Evolutionary conservation across 1,140 invertebrate species (phyloP), one percentile per base, ranked within the genome.

Genomic region (Saccostrea cuccullata): DNA sequence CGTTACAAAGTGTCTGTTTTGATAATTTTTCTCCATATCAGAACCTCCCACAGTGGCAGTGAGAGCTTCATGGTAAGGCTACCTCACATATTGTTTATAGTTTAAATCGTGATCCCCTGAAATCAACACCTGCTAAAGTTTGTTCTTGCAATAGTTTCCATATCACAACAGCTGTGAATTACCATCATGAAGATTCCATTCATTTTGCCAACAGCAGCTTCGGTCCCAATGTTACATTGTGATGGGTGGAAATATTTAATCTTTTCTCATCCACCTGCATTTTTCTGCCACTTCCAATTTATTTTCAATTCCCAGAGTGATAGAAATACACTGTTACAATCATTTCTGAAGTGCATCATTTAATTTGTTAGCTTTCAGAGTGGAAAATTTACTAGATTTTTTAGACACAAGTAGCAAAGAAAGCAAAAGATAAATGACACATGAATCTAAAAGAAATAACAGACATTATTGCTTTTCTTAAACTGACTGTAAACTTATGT

Each of bases 141-240:
- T 77, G 70, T 77, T 77, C 70, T 36, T 77, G 70, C 70, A 77
- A 77, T 77, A 77, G 70, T 77, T 77, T 77, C 26, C 70, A 77
- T 77, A 77, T 77, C 70, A 77, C 13, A 77, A 77, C 70, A 77
- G 23, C 70, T 77, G 70, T 77, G 70, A 26, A 77, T 30, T 77
- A 40, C 26, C 70, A 30, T 77, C 26, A 26, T 15, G 30, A 77
- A 17, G 23, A 77, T 77, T 77, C 70, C 70, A 77, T 77, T 77
- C 70, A 77, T 77, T 77, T 77, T 36, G 70, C 70, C 70, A 77
- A 40, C 70, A 77, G 70, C 13, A 77, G 70, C 13, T 26, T 26
- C 70, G 26, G 26, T 30, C 26, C 70, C 13, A 30, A 15, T 77
- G 26, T 77, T 77, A 30, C 30, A 77, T 77, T 15, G 26, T 77